These are phyloP conservation scores for Phylloscopus whistleri DNA, from an alignment of 2,113 vertebrate genomes.

Conservation along the genomic window DNA sequence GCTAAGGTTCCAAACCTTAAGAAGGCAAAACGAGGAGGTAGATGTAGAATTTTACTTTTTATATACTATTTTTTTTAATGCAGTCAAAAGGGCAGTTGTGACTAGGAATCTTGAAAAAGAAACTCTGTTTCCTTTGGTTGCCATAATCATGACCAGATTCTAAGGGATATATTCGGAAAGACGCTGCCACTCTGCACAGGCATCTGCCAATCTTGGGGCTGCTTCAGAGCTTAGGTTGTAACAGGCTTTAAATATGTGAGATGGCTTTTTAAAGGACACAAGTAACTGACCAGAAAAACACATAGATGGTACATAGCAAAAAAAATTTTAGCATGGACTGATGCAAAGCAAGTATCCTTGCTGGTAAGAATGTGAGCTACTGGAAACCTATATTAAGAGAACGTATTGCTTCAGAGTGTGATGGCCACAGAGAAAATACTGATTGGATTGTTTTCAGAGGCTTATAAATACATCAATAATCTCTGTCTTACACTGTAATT, in stretches of 20 bases:
- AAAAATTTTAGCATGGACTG: background rate
- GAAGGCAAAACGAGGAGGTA: background rate
- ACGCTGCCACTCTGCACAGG: background rate
- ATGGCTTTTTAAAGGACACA: background rate
- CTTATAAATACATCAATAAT: background rate
- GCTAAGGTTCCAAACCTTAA: background rate
- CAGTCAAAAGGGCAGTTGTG: background rate
- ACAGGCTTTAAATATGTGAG: background rate
- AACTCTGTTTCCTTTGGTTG: background rate
- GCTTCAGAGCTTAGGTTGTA: background rate
- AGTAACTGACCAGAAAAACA: background rate
- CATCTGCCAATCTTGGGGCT: background rate
- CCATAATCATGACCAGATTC: background rate
- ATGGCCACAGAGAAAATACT: background rate
- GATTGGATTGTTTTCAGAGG: background rate
- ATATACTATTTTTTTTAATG: background rate
- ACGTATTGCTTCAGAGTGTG: background rate
- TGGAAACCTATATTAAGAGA: background rate
- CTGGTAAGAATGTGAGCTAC: background rate
- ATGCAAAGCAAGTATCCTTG: background rate
- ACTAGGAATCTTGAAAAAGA: background rate
- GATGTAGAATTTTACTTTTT: background rate
- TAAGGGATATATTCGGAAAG: background rate
- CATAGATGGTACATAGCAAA: background rate
- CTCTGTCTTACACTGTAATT: background rate